A percentile compares a stretch with the other conserved stretches of the same genome.
Conservation (phyloP, 2,797 vertebrate species). For the Trachurus trachurus region DNA sequence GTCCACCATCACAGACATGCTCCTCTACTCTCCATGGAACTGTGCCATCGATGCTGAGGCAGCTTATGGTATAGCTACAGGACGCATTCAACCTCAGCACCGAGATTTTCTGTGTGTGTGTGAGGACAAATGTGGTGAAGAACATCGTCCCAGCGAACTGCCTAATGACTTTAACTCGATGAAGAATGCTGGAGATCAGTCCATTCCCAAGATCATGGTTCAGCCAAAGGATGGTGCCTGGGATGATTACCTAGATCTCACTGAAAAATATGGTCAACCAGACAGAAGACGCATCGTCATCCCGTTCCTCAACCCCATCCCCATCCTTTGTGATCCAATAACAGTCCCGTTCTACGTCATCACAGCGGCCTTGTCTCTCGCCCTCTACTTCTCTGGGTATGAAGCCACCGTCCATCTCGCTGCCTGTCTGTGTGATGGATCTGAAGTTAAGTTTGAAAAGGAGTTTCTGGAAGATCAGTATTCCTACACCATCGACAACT, state of each 20-base stretch:
- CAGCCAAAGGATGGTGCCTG: background rate
- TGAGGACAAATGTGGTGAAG: too few relatives aligned
- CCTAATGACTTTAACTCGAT: constrained; percentile 19
- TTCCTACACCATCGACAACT: background rate
- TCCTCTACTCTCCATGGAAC: constrained; percentile 56
- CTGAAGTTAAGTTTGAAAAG: background rate
- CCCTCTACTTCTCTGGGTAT: background rate
- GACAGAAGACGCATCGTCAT: constrained; percentile 16
- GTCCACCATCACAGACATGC: constrained; percentile 5
- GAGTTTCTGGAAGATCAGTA: constrained; percentile 2
- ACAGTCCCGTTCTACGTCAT: background rate
- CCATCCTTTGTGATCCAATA: background rate
- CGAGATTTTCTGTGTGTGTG: background rate
- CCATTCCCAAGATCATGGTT: constrained; percentile 19
- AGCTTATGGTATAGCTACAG: constrained; percentile 29
- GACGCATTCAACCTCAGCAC: background rate
- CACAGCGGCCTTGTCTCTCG: constrained; percentile 30
- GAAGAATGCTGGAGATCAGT: background rate
- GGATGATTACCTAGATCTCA: background rate
- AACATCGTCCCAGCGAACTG: background rate
- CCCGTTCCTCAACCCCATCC: background rate
- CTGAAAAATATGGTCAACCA: accelerated
- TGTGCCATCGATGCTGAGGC: background rate
- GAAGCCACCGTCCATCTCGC: background rate
- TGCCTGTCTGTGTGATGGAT: background rate